phyloP scores from a whole-genome alignment of 92 coral and sea anemone genomes.

The Epizoanthus fatuus region DNA sequence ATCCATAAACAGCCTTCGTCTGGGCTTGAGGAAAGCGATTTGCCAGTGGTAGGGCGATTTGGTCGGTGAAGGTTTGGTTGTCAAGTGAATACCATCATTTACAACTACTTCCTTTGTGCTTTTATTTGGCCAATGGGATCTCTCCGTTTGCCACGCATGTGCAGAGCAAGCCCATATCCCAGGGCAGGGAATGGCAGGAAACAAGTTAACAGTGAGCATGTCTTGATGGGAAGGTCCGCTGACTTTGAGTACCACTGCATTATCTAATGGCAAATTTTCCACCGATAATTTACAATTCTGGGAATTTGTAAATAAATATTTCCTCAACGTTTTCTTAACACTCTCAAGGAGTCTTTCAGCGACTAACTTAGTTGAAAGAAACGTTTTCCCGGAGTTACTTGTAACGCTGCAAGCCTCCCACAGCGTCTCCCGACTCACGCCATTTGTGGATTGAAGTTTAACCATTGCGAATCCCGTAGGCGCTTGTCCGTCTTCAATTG shows the following conservation, averaged over 20 bases:
- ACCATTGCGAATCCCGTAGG: slow-evolving; percentile 77
- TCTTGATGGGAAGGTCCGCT: slow-evolving; percentile 41
- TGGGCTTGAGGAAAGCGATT: slow-evolving; percentile 67
- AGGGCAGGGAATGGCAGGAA: slow-evolving; percentile 80
- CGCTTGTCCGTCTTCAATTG: slow-evolving; percentile 86
- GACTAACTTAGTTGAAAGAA: slow-evolving; percentile 71
- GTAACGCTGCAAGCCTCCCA: slow-evolving; percentile 68
- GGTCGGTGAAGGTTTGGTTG: slow-evolving; percentile 66
- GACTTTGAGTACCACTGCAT: slow-evolving; percentile 62
- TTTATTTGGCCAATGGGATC: slow-evolving; percentile 76
- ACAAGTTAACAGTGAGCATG: slow-evolving; percentile 41
- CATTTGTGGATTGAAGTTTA: slow-evolving; percentile 41
- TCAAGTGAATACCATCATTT: slow-evolving; percentile 64
- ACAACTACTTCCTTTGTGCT: slow-evolving; percentile 59
- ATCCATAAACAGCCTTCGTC: slow-evolving; percentile 54
- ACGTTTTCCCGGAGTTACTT: slow-evolving; percentile 80
- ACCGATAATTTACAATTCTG: slow-evolving; percentile 5
- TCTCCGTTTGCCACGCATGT: slow-evolving; percentile 78
- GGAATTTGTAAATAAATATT: not conserved
- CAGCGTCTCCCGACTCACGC: slow-evolving; percentile 46
- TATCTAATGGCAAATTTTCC: slow-evolving; percentile 44
- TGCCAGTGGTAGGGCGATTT: slow-evolving; percentile 88
- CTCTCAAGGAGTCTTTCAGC: slow-evolving; percentile 60
- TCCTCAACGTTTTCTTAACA: slow-evolving; percentile 38
- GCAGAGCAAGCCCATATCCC: slow-evolving; percentile 83